These are phyloP conservation scores for Anser cygnoides DNA, from an alignment of 2,113 vertebrate species.

Conservation along the genomic window DNA sequence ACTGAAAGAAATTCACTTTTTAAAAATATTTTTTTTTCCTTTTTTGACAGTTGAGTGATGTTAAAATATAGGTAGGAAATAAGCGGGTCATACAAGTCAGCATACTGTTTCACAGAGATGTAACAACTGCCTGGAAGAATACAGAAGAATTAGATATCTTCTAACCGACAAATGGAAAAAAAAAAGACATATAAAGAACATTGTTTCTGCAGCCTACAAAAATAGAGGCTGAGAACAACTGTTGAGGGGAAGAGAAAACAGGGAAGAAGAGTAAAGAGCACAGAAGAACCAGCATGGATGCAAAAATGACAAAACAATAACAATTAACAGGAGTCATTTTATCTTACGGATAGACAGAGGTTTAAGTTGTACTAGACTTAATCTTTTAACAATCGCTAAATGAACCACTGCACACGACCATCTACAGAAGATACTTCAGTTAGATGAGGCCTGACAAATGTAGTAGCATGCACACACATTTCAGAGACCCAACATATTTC, in stretches of 20 bases:
- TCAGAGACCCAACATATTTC: background rate
- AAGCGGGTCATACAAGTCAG: background rate
- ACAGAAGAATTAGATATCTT: background rate
- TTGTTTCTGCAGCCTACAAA: background rate
- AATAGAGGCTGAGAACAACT: background rate
- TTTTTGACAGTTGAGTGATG: background rate
- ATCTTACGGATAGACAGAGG: background rate
- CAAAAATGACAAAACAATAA: background rate
- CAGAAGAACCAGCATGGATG: background rate
- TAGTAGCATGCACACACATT: background rate
- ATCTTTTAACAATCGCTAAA: background rate
- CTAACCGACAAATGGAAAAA: background rate
- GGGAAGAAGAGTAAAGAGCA: background rate
- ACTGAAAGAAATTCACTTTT: background rate
- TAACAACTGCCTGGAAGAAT: background rate
- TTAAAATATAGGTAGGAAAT: background rate
- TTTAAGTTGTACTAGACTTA: background rate
- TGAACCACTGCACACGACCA: background rate
- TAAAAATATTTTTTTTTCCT: background rate
- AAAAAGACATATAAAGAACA: background rate
- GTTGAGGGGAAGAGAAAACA: background rate
- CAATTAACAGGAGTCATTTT: background rate
- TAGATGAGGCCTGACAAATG: conserved; percentile 40
- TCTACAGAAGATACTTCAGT: background rate
- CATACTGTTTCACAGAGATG: background rate